Evolutionary conservation across 2,113 vertebrate species (phyloP), one percentile per base, ranked within the genome.

Genomic region (Chaetodon trifascialis): DNA sequence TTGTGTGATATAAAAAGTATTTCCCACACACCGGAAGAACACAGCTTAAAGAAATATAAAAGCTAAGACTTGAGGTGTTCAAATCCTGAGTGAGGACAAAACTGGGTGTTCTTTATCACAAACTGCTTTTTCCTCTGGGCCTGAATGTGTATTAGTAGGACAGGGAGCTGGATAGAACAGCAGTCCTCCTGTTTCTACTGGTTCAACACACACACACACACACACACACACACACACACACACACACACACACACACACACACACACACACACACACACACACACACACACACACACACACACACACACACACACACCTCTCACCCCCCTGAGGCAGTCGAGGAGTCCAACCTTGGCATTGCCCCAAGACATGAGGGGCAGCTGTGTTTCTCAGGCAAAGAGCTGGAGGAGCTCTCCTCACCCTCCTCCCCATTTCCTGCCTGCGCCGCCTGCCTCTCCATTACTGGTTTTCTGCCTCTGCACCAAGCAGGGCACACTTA

Each of bases 361-460:
- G 87, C 86, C 86, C 91, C 88, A 87, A 87, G 84, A 93, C 91
- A 91, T 80, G 86, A 94, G 89, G 90, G 91, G 92, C 92, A 93
- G 88, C 89, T 93, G 92, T 91, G 91, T 94, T 92, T 92, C 88
- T 88, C 89, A 90, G 83, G 89, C 87, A 68, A 54, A 85, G 86
- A 89, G 87, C 88, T 86, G 85, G 58, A 88, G 79, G 69, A 79
- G 58, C 77, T 65, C 86, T 82, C 73, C 78, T 82, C 60, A 64
- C 84, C 87, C 91, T 87, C 87, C 88, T 88, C 90, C 89, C 86
- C 68, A 73, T 89, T 90, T 93, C 89, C 89, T 89, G 86, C 74
- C 79, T 63, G 52, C 16, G 1, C 55, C 11, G 86, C 84, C 88
- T 44, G 79, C 85, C 80, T 80, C 86, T 58, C 69, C 73, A 71